Evolutionary conservation across 2,113 vertebrate genomes (phyloP).

Genomic region (Muntiacus muntjak): DNA sequence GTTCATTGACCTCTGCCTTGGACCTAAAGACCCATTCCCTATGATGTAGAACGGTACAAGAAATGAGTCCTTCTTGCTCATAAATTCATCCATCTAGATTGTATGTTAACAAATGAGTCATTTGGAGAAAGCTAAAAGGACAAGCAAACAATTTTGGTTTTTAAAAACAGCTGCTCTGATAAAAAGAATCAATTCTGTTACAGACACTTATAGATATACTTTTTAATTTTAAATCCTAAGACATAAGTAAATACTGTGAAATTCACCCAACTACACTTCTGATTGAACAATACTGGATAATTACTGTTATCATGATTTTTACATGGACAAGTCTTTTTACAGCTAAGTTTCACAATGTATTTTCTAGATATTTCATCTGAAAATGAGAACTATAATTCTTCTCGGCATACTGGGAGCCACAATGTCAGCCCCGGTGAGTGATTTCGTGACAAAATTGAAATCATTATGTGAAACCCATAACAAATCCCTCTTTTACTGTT

Average conservation of each 20-base stretch:
- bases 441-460: background rate
- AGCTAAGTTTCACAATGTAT: background rate
- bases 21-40: background rate
- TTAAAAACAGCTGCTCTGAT: background rate
- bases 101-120: background rate
- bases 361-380: slow-evolving; percentile 46
- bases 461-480: background rate
- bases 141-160: background rate
- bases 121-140: background rate
- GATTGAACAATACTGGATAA: background rate
- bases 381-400: slow-evolving; percentile 67
- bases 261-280: background rate
- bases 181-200: background rate
- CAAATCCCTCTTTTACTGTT: background rate
- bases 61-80: background rate
- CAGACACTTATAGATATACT: background rate
- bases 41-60: background rate
- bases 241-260: background rate
- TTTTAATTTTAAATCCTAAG: slow-evolving; percentile 33
- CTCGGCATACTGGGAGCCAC: slow-evolving; percentile 57
- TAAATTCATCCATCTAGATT: background rate
- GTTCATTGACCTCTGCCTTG: background rate
- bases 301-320: background rate
- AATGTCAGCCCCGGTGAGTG: slow-evolving; percentile 64
- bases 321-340: background rate